A percentile compares a stretch with the other conserved stretches of the same genome.
Conservation (phyloP, 2,797 vertebrate species). For the Prionace glauca region DNA sequence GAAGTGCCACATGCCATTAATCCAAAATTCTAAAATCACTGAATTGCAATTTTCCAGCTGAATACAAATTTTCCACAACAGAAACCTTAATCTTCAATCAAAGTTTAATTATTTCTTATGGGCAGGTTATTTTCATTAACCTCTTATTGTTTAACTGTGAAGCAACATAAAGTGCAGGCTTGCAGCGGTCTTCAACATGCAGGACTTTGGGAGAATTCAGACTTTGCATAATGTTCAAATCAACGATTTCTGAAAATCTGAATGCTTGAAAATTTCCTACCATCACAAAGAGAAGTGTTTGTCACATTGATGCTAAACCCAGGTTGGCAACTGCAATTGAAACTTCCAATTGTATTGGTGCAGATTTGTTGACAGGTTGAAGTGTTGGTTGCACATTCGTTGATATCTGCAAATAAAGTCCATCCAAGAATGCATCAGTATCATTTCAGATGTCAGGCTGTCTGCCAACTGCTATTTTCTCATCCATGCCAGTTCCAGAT, state of each 20-base stretch:
- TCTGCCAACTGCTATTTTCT: too few species aligned
- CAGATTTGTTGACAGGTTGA: not conserved
- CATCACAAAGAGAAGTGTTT: not conserved
- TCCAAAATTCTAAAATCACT: not conserved
- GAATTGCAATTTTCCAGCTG: too few species aligned
- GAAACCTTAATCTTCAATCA: not conserved
- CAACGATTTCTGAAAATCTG: not conserved
- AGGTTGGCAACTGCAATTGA: not conserved
- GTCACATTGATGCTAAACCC: not conserved
- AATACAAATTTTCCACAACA: not conserved
- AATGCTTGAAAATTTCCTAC: not conserved
- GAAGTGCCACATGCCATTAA: not conserved
- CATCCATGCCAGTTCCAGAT: too few species aligned
- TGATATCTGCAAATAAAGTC: not conserved
- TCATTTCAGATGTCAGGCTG: too few species aligned
- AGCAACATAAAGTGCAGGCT: not conserved
- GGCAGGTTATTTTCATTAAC: not conserved
- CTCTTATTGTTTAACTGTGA: not conserved
- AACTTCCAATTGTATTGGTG: slow-evolving; percentile 4
- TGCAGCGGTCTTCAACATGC: not conserved
- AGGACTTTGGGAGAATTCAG: not conserved
- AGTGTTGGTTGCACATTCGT: not conserved
- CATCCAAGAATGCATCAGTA: too few species aligned
- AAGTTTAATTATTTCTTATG: too few species aligned
- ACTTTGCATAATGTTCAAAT: not conserved